Conservation (phyloP, 1,140 invertebrate species). For the Procambarus clarkii region DNA sequence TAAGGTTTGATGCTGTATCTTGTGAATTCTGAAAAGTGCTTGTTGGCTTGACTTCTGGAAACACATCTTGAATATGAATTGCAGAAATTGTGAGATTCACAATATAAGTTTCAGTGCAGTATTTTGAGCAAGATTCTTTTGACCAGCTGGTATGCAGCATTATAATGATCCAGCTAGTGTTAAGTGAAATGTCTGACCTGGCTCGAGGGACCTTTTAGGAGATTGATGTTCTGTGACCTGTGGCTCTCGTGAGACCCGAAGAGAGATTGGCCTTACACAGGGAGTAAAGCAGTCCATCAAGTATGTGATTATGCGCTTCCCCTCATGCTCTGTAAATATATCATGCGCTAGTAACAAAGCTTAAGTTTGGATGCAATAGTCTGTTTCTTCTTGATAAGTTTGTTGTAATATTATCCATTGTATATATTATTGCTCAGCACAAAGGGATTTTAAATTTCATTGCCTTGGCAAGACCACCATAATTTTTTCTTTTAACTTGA, state of each 20-base stretch:
- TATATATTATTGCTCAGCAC: conserved; percentile 54
- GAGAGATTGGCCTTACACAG: conserved; percentile 34
- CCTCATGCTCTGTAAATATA: conserved; percentile 64
- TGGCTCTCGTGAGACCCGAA: conserved; percentile 1
- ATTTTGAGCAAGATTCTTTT: conserved; percentile 45
- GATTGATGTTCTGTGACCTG: conserved; percentile 9
- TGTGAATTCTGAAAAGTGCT: conserved; percentile 14
- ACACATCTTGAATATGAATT: conserved; percentile 53
- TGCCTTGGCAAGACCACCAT: conserved; percentile 51
- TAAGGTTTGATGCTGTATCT: conserved; percentile 16
- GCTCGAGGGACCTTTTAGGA: conserved; percentile 51
- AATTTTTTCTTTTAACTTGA: conserved; percentile 1
- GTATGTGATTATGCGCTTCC: conserved; percentile 66
- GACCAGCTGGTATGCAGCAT: conserved; percentile 30
- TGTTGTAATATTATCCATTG: conserved; percentile 56
- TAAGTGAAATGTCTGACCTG: conserved; percentile 29
- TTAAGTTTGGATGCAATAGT: conserved; percentile 70
- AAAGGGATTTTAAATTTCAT: conserved; percentile 55
- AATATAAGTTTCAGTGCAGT: conserved; percentile 57
- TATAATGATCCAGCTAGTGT: conserved; percentile 22
- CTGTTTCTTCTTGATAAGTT: conserved; percentile 65
- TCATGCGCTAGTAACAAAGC: conserved; percentile 63
- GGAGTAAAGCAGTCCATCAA: conserved; percentile 42
- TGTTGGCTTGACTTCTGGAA: conserved; percentile 44
- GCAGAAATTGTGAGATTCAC: conserved; percentile 27